Evolutionary conservation across 1,140 invertebrate genomes (phyloP), one percentile per base, ranked within the genome.

Genomic region (Drosophila lowei): DNA sequence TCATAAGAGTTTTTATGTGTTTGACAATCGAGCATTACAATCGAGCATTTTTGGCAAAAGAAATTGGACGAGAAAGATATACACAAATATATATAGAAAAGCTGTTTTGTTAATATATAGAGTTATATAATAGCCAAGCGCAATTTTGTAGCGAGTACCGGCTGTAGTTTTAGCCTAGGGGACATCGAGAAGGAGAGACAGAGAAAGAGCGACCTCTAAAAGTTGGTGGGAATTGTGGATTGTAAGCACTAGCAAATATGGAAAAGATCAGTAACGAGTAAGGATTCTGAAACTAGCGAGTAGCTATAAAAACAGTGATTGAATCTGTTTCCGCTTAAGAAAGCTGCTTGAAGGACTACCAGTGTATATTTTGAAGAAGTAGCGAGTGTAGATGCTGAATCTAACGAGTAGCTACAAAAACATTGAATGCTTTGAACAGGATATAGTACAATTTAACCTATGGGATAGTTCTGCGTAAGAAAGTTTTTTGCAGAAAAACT

Each of bases 21-120:
- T 56, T 28, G 34, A 38, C 34, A 38, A 38, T 38, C 8, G 44
- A 68, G 34, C 56, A 70, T 58, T 70, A 43, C 18, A 68, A 43
- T 67, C 43, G 43, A 47, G 30, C 42, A 49, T 30, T 47, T 57
- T 16, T 64, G 55, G 44, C 25, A 21, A 28, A 43, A 52, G 68
- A 49, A 73, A 63, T 48, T 54, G 65, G 77, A 70, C 71, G 75
- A 70, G 54, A 77, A 70, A 86, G 67, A 73, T 72, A 47, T 72
- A 78, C 71, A 81, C 59, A 77, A 65, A 79, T 68, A 76, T 46
- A 73, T 61, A 70, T 56, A 48, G 50, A 28, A 72, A 42, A 55
- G 54, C 23, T 44, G 34, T 44, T 34, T 28, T 25, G 15, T 72
- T 54, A 13, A 34, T 76, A 57, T n/a, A 52, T 3, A 57, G 16